Evolutionary conservation across 2,113 vertebrate genomes (phyloP), one percentile per base, ranked within the genome.

Genomic region (Mirza zaza): DNA sequence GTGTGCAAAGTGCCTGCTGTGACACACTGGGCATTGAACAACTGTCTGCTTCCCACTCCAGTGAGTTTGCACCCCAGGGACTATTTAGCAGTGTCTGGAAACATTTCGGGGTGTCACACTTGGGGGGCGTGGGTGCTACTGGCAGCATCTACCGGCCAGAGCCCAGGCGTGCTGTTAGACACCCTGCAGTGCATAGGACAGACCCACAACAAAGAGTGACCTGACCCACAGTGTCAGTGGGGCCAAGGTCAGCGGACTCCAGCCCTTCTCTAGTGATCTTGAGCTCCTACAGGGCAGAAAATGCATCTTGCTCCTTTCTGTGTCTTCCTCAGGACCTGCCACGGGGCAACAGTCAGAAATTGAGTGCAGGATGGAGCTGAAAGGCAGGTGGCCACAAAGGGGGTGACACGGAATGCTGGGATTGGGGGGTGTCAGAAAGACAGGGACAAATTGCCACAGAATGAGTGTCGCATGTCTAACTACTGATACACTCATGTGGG

Each of bases 391-490:
- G 23, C 6, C 27, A 70, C 79, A 48, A n/a, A 87, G 59, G 14
- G n/a, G 23, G 42, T 29, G 42, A 48, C 61, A 18, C 1, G 0
- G 23, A 27, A 20, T 27, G 52, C 18, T n/a, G 36, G 34, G 73
- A 39, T 18, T 5, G 3, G 65, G 5, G 50, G 36, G 34, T 57
- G 17, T n/a, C 68, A 27, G n/a, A 55, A 55, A 29, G 11, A 48
- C 34, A 65, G 65, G 52, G 36, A 34, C 20, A 25, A 14, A 42
- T 8, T n/a, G 39, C 75, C 48, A 8, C 5, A 23, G 20, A 20
- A 6, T 3, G 1, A 5, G 76, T 17, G 48, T 48, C 27, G 2
- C 0, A 0, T 4, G 2, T 39, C 57, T 67, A n/a, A 55, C 63
- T 63, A 55, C 18, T 55, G 5, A 17, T 20, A 63, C 50, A 59